Conservation (phyloP, 2,888 invertebrate species). For the Drosophila planitibia region DNA sequence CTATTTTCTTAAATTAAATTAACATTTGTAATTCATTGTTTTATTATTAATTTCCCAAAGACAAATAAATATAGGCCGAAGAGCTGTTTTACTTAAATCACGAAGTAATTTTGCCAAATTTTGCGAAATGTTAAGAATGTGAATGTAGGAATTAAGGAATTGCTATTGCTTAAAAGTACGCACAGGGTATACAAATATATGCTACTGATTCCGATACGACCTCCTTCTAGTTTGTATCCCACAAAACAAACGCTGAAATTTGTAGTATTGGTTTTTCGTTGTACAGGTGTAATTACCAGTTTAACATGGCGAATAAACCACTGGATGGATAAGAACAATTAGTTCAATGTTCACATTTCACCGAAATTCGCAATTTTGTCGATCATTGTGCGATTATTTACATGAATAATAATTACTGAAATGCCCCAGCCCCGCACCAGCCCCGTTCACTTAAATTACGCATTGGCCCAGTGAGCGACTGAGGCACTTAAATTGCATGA, state of each 20-base stretch:
- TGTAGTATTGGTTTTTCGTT: neutral
- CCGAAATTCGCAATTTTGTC: neutral
- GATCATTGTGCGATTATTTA: neutral
- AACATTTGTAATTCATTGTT: neutral
- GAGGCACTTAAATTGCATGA: constrained; percentile 45
- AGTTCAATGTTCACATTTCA: neutral
- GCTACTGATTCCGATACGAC: neutral
- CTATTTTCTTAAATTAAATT: no score
- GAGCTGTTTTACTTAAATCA: neutral
- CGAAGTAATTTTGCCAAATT: neutral
- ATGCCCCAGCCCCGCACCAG: neutral
- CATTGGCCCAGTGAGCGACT: constrained; percentile 1
- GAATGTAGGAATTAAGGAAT: neutral
- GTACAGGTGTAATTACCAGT: neutral
- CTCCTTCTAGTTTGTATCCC: neutral
- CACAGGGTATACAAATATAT: neutral
- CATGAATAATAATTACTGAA: constrained; percentile 16
- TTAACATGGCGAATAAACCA: neutral
- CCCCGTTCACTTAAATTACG: neutral
- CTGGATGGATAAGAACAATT: neutral
- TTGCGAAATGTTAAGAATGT: neutral
- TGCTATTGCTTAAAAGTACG: neutral
- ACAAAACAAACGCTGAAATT: neutral
- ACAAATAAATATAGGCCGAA: neutral
- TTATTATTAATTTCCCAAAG: neutral